Evolutionary conservation across 2,888 invertebrate genomes (phyloP), one percentile per base, ranked within the genome.

Genomic region (Mayetiola destructor): DNA sequence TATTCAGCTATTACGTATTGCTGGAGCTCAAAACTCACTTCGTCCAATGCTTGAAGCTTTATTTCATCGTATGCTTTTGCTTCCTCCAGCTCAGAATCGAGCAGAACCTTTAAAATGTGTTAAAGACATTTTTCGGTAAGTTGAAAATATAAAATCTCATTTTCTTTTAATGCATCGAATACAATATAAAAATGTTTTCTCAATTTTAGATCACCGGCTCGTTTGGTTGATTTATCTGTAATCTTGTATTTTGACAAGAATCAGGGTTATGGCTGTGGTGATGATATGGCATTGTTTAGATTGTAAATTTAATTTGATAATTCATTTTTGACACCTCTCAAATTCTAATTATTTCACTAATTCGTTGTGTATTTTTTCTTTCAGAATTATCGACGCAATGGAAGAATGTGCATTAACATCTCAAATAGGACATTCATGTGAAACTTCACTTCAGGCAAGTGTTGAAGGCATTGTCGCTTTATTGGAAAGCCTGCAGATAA

Each of bases 11-110:
- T 85, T 94, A 1, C 80, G 92, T 14, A 74, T 94, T 37, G 90
- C 94, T 1, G 95, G 94, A 0, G 84, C 87, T 36, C 86, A 90
- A 23, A 82, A 88, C 0, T 84, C 84, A n/a, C 73, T 95, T 53
- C 78, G 94, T 14, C 92, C 94, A 9, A 93, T 94, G 40, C 73
- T 95, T 48, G 94, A 94, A 68, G 92, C 94, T 0, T 76, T 95
- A 1, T 94, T 94, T 68, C 94, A 95, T 70, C 79, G 94, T 58
- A 91, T 94, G 85, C 73, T 94, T 3, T 76, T 94, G 0, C 83
- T 93, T 70, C 92, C 94, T 16, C 86, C 89, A 0, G 84, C 88
- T 0, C 79, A 84, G 40, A 89, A 91, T 68, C 78, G 94, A 40
- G 78, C 88, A 9, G 93, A 94, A 64, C 87, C 93, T 0, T 67